Evolutionary conservation across 2,113 vertebrate genomes (phyloP).

Genomic region (Etheostoma cragini): DNA sequence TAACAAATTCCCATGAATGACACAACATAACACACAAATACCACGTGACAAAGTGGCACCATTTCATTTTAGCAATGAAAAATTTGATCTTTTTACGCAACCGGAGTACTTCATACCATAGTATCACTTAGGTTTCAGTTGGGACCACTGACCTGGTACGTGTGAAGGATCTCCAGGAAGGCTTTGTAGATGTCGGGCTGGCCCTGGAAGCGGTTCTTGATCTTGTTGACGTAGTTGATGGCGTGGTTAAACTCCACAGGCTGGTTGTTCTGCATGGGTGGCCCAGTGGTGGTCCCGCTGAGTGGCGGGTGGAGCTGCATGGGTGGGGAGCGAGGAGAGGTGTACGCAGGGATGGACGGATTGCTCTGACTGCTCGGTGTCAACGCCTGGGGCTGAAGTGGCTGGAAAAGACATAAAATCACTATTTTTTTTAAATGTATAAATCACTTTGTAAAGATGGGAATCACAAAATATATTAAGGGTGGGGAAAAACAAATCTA

Average conservation of each 20-base stretch:
- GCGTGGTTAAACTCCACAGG: constrained; percentile 99
- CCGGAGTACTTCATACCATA: too few species aligned
- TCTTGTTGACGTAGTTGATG: constrained; percentile 99
- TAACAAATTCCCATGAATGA: too few species aligned
- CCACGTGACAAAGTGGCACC: too few species aligned
- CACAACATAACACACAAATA: too few species aligned
- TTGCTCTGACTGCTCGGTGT: constrained; percentile 92
- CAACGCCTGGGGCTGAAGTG: constrained; percentile 90
- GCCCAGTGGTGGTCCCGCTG: constrained; percentile 92
- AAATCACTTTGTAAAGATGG: neutral
- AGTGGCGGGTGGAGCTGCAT: constrained; percentile 87
- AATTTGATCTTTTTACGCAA: neutral
- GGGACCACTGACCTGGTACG: constrained; percentile 92
- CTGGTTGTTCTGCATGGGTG: constrained; percentile 97
- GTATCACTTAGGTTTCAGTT: neutral
- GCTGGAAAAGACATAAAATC: constrained; percentile 76
- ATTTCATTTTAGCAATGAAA: neutral
- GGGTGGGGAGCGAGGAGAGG: constrained; percentile 93
- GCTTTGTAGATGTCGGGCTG: constrained; percentile 99
- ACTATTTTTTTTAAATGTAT: neutral
- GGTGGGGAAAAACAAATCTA: too few species aligned
- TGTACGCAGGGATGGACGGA: constrained; percentile 91
- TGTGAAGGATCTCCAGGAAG: constrained; percentile 98
- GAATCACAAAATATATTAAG: neutral
- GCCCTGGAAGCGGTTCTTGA: constrained; percentile 99